These are phyloP conservation scores for Macrosteles quadrilineatus DNA, from an alignment of 1,140 invertebrate genomes.

Conservation along the genomic window DNA sequence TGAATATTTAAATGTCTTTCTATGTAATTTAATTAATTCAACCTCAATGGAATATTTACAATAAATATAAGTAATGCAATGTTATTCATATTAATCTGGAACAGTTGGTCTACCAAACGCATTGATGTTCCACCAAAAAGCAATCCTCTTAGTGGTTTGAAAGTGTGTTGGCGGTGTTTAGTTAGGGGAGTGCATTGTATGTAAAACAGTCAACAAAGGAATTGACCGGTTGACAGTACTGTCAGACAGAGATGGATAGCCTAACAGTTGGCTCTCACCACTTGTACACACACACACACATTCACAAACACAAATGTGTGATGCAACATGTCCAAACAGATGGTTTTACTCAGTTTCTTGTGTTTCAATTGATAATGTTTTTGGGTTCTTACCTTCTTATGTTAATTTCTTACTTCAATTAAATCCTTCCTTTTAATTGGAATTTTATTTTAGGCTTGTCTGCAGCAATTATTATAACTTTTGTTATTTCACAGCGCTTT, in stretches of 20 bases:
- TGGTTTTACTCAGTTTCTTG: neutral
- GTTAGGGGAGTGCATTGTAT: neutral
- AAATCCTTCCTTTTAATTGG: neutral
- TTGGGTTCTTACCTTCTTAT: neutral
- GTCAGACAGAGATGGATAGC: neutral
- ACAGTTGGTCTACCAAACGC: neutral
- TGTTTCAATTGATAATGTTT: neutral
- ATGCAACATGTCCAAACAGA: neutral
- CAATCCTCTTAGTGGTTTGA: too few relatives aligned
- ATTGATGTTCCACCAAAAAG: too few relatives aligned
- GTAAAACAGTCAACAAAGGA: neutral
- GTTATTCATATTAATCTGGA: neutral
- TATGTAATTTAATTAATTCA: too few relatives aligned
- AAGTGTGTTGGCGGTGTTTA: too few relatives aligned
- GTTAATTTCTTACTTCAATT: neutral
- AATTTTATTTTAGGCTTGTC: too few relatives aligned
- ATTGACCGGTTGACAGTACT: neutral
- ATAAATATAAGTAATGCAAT: neutral
- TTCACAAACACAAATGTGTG: conserved; percentile 3
- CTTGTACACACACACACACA: neutral
- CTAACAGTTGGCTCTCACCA: too few relatives aligned
- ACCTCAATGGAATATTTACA: neutral
- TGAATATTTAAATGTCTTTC: too few relatives aligned
- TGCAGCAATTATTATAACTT: neutral
- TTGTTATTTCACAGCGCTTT: too few relatives aligned